phyloP scores from a whole-genome alignment of 2,797 vertebrate genomes.

The Nyctalus aviator region DNA sequence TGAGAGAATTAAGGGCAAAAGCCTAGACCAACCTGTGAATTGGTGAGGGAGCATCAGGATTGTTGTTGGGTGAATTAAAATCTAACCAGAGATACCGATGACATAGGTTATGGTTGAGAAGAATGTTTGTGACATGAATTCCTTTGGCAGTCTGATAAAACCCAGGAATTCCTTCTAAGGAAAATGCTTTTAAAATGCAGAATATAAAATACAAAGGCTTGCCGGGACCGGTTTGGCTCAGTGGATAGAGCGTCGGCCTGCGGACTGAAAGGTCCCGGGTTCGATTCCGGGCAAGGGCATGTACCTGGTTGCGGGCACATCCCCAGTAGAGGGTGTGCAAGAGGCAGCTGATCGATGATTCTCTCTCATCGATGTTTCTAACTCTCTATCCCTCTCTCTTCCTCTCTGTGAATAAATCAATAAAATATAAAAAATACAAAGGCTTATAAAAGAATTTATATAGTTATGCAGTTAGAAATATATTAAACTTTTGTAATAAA shows the following conservation, averaged over 20 bases:
- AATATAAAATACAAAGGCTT: background rate
- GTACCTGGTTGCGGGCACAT: no score
- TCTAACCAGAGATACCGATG: background rate
- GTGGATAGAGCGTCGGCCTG: no score
- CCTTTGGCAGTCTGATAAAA: background rate
- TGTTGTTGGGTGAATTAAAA: background rate
- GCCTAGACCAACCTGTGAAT: background rate
- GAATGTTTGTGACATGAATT: background rate
- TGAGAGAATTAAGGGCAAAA: background rate
- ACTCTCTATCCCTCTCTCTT: no score
- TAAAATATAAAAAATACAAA: background rate
- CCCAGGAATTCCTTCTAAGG: background rate
- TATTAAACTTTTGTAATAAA: background rate
- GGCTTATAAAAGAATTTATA: background rate
- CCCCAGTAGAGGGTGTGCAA: no score
- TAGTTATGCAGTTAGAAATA: background rate
- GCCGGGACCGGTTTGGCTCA: no score
- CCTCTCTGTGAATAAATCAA: no score
- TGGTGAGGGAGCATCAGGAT: background rate
- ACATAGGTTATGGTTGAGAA: background rate
- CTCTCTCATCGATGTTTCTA: no score
- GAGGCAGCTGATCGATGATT: no score
- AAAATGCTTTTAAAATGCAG: background rate
- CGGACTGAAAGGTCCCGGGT: no score
- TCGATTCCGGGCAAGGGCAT: no score